Conservation (phyloP, 2,797 vertebrate species). For the Pipistrellus kuhlii region DNA sequence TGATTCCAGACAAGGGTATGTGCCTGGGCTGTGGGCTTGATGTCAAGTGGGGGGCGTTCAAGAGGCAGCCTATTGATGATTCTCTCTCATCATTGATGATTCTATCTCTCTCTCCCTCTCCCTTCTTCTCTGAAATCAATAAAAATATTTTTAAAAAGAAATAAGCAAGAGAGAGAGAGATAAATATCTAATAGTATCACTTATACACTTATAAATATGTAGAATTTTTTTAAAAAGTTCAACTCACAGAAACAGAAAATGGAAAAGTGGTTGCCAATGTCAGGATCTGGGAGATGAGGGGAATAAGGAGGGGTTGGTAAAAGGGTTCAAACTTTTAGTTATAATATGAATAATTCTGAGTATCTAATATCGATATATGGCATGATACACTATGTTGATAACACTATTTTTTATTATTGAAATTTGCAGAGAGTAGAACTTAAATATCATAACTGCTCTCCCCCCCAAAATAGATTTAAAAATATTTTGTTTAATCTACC, state of each 20-base stretch:
- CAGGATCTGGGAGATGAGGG: not conserved
- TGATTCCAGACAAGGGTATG: too few relatives aligned
- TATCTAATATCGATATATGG: not conserved
- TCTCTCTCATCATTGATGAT: too few relatives aligned
- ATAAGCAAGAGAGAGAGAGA: too few relatives aligned
- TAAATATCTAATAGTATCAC: not conserved
- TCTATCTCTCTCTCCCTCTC: too few relatives aligned
- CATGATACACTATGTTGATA: not conserved
- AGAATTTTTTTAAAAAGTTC: not conserved
- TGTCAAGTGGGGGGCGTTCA: too few relatives aligned
- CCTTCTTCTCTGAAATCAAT: too few relatives aligned
- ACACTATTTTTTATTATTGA: not conserved
- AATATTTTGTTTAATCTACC: not conserved
- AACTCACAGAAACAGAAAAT: not conserved
- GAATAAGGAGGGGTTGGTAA: not conserved
- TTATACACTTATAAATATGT: not conserved
- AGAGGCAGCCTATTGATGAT: too few relatives aligned
- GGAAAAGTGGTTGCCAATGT: not conserved
- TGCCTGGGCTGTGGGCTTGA: too few relatives aligned
- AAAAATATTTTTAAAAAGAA: too few relatives aligned
- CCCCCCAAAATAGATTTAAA: not conserved
- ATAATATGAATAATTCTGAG: conserved; percentile 2
- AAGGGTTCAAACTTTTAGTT: not conserved
- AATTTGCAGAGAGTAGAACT: not conserved
- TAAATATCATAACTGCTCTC: not conserved